Percentiles rank a stretch among this genome's conserved stretches.
Evolutionary conservation across 92 coral and sea anemone genomes (phyloP).

Genomic region (Epizoanthus illoricatus): DNA sequence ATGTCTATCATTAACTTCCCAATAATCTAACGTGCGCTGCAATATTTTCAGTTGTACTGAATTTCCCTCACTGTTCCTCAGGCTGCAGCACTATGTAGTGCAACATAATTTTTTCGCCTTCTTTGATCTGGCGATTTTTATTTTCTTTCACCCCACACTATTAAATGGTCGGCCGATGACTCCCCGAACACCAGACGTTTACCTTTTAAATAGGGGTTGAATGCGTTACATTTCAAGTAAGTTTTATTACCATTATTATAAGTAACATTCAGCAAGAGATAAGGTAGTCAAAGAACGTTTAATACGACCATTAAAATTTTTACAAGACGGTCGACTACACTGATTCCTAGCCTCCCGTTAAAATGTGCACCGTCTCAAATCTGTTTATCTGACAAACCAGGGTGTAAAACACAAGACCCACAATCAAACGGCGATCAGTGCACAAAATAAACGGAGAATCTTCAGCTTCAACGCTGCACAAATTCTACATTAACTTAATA

Average conservation of each 20-base stretch:
- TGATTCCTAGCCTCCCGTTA: neutral
- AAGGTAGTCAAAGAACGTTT: neutral
- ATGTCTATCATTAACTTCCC: no score
- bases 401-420: neutral
- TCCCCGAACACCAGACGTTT: no score
- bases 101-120: no score
- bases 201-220: no score
- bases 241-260: conserved; percentile 20
- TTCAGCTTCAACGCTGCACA: neutral
- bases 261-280: conserved; percentile 5
- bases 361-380: neutral
- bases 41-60: no score
- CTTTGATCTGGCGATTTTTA: no score
- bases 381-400: neutral
- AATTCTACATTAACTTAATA: neutral
- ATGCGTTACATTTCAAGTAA: neutral
- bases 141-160: no score
- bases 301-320: neutral
- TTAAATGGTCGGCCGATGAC: no score
- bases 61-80: no score
- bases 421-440: neutral
- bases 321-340: neutral
- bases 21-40: no score
- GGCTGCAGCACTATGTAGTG: no score
- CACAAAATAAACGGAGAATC: conserved; percentile 1